A percentile compares a stretch with the other conserved stretches of the same genome.
phyloP scores from a whole-genome alignment of 2,113 vertebrate genomes.

The Hippopotamus amphibius region DNA sequence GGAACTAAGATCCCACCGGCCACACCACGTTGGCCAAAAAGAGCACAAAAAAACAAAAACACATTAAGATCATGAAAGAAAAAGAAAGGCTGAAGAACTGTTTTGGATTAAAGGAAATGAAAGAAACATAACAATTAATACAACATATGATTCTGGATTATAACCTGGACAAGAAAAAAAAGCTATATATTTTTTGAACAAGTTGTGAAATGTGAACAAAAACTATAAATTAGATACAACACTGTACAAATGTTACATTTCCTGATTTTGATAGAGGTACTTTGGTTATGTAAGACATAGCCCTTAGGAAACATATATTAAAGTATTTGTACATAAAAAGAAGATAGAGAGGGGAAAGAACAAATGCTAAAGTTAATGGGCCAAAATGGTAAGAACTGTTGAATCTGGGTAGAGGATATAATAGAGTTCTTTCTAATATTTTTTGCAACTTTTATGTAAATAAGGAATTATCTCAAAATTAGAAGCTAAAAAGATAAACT shows the following conservation, averaged over 20 bases:
- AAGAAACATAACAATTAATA: neutral
- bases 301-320: neutral
- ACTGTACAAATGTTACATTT: neutral
- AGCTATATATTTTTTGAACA: neutral
- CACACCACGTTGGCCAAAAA: neutral
- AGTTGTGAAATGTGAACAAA: neutral
- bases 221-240: neutral
- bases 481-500: neutral
- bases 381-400: slow-evolving; percentile 8
- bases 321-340: neutral
- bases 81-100: neutral
- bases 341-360: neutral
- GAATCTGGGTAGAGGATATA: neutral
- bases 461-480: neutral
- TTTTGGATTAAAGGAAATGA: neutral
- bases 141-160: neutral
- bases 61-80: neutral
- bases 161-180: too few species aligned
- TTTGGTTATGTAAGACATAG: neutral
- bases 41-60: neutral
- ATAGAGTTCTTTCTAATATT: neutral
- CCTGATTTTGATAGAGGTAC: neutral
- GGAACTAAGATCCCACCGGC: neutral
- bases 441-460: neutral
- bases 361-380: neutral